Evolutionary conservation across 2,888 invertebrate species (phyloP).

Genomic region (Apotomis betuletana): DNA sequence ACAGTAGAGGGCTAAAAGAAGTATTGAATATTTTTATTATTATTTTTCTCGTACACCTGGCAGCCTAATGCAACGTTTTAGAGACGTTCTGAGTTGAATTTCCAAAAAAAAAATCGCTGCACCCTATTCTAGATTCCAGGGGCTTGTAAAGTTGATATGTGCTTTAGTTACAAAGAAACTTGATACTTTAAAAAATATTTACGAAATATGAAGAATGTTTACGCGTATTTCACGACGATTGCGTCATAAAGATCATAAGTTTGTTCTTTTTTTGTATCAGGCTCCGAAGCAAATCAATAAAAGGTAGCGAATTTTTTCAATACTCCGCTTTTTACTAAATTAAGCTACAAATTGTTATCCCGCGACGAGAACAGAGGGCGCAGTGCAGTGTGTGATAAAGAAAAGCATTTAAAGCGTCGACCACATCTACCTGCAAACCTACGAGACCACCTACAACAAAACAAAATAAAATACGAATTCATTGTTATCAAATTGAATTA

Average conservation of each 20-base stretch:
- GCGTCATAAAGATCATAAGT: neutral
- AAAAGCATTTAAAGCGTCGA: constrained; percentile 10
- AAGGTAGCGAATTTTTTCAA: neutral
- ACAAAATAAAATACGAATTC: constrained; percentile 59
- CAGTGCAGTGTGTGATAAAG: constrained; percentile 5
- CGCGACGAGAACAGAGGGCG: constrained; percentile 8
- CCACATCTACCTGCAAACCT: constrained; percentile 44
- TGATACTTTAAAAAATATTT: too few relatives aligned
- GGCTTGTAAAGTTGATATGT: too few relatives aligned
- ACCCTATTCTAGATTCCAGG: too few relatives aligned
- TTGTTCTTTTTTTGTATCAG: neutral
- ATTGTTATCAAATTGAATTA: constrained; percentile 79
- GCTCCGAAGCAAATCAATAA: neutral
- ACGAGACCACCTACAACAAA: constrained; percentile 61
- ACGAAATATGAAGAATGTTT: neutral
- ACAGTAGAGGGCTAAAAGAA: too few relatives aligned
- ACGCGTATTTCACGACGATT: neutral
- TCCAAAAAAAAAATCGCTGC: too few relatives aligned
- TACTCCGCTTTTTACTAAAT: constrained; percentile 16
- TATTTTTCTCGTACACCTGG: too few relatives aligned
- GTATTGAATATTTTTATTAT: too few relatives aligned
- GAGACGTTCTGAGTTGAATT: too few relatives aligned
- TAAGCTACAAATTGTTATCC: neutral
- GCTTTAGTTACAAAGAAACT: too few relatives aligned
- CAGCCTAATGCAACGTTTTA: too few relatives aligned